Conservation (phyloP, 2,113 vertebrate species). For the Oryctolagus cuniculus region mOryCun1.1 NC_091443.1:6376001-6376500, state of each 20-base stretch:
- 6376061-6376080: conserved; percentile 91
- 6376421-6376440: neutral
- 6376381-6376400: neutral
- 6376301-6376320: no score
- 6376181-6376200: conserved; percentile 70
- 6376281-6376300: neutral
- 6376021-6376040: conserved; percentile 88
- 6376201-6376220: conserved; percentile 45
- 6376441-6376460: no score
- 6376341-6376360: neutral
- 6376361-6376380: conserved; percentile 31
- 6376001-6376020: conserved; percentile 83
- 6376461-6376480: neutral
- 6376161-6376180: conserved; percentile 81
- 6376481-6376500: neutral
- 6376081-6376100: conserved; percentile 90
- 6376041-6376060: conserved; percentile 88
- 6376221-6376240: neutral
- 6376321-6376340: neutral
- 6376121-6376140: conserved; percentile 89
- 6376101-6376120: conserved; percentile 90
- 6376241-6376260: conserved; percentile 50
- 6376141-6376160: conserved; percentile 86
- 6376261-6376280: conserved; percentile 54
- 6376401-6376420: neutral